Conservation (phyloP, 30 jellyfish, hydroid and myxozoan genomes). For the Sanderia malayensis region DNA sequence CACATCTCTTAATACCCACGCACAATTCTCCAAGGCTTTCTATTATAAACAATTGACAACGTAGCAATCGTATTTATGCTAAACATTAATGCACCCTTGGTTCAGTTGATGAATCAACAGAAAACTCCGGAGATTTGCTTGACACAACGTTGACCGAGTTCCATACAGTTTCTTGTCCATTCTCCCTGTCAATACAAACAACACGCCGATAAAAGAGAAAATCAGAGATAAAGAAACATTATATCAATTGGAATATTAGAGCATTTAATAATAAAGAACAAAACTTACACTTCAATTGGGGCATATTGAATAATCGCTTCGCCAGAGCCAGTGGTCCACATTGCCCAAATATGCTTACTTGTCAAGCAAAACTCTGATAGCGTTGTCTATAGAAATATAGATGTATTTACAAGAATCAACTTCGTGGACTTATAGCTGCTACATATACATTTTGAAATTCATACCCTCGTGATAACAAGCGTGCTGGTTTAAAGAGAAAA, state of each 20-base stretch:
- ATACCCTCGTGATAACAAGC: too few relatives aligned
- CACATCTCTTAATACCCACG: too few relatives aligned
- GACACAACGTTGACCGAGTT: conserved; percentile 23
- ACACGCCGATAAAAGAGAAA: too few relatives aligned
- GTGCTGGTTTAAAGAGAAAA: too few relatives aligned
- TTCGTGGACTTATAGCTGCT: too few relatives aligned
- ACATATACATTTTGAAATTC: too few relatives aligned
- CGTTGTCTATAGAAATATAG: conserved; percentile 45
- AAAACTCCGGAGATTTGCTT: conserved; percentile 12
- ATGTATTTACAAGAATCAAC: neutral
- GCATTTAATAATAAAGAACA: neutral
- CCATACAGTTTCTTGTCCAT: conserved; percentile 36
- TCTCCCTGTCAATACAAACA: conserved; percentile 5
- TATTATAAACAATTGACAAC: too few relatives aligned
- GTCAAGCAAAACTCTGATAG: conserved; percentile 69
- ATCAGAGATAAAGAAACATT: neutral
- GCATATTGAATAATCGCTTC: conserved; percentile 56
- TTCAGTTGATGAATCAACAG: conserved; percentile 39
- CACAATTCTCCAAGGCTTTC: too few relatives aligned
- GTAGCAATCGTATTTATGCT: too few relatives aligned
- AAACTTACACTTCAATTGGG: conserved; percentile 72
- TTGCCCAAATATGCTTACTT: conserved; percentile 61
- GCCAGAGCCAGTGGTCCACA: conserved; percentile 81
- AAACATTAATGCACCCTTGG: conserved; percentile 44
- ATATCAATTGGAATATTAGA: too few relatives aligned